Conservation (phyloP, 2,797 vertebrate genomes). For the Odontamblyopus lacepedii region DNA sequence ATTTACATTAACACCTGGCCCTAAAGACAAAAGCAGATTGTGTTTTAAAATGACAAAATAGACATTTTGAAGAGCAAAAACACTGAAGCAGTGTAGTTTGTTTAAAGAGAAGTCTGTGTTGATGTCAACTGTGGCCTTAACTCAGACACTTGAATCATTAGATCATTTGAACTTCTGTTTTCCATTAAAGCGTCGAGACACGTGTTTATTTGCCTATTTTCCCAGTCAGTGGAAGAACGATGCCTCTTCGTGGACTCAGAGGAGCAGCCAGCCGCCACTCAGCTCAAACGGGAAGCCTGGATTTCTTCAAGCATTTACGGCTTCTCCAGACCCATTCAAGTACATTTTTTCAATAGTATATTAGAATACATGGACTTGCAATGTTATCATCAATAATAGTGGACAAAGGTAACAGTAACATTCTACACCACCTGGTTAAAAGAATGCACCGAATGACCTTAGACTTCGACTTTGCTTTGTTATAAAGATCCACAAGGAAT, state of each 20-base stretch:
- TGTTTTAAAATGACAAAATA: no score
- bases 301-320: conserved; percentile 77
- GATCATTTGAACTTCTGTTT: not conserved
- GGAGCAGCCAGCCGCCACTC: conserved; percentile 66
- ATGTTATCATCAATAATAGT: conserved; percentile 2
- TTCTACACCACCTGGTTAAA: not conserved
- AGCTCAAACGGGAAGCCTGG: conserved; percentile 77
- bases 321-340: conserved; percentile 80
- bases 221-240: conserved; percentile 76
- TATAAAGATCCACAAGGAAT: no score
- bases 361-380: not conserved
- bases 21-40: no score
- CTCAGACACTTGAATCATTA: not conserved
- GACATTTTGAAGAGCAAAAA: not conserved
- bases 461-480: no score
- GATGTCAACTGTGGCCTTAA: not conserved
- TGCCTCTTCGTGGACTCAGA: conserved; percentile 70
- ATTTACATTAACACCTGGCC: not conserved
- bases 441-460: no score
- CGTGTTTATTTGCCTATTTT: not conserved
- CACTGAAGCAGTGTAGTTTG: not conserved
- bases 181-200: not conserved
- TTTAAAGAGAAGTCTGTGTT: not conserved
- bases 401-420: not conserved
- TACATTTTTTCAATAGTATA: conserved; percentile 25